A percentile compares a stretch with the other conserved stretches of the same genome.
Conservation (phyloP, 2,113 vertebrate species). For the Perca flavescens region DNA sequence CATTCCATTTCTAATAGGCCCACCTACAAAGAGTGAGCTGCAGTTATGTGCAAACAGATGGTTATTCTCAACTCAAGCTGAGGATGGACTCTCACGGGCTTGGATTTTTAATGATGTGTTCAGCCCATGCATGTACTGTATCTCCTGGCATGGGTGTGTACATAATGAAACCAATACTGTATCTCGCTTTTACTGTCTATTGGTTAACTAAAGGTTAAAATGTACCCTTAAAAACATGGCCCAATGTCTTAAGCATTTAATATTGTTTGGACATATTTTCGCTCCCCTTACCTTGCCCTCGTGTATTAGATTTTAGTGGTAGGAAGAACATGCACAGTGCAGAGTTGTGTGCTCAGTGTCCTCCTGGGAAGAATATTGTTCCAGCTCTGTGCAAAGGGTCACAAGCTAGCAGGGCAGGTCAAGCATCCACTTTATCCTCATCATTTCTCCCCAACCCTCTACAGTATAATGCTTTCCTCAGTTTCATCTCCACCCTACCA, state of each 20-base stretch:
- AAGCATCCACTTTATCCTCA: slow-evolving; percentile 65
- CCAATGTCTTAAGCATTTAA: slow-evolving; percentile 49
- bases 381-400: slow-evolving; percentile 72
- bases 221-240: not conserved
- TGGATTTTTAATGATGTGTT: slow-evolving; percentile 56
- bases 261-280: slow-evolving; percentile 50
- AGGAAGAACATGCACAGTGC: slow-evolving; percentile 47
- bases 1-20: slow-evolving; percentile 72
- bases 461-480: slow-evolving; percentile 19
- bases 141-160: slow-evolving; percentile 12
- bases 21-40: slow-evolving; percentile 70
- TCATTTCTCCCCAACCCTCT: slow-evolving; percentile 47
- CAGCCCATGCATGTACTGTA: not conserved
- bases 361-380: slow-evolving; percentile 77
- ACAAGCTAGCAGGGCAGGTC: slow-evolving; percentile 64
- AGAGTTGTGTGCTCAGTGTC: slow-evolving; percentile 55
- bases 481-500: slow-evolving; percentile 50
- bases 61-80: slow-evolving; percentile 58
- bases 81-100: slow-evolving; percentile 48
- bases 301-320: slow-evolving; percentile 63
- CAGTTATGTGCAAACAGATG: slow-evolving; percentile 70
- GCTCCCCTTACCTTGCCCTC: slow-evolving; percentile 32
- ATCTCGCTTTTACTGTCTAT: not conserved
- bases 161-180: slow-evolving; percentile 10
- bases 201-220: slow-evolving; percentile 15